A percentile compares a stretch with the other conserved stretches of the same genome.
Conservation (phyloP, 2,888 invertebrate genomes). For the Ganaspis brasiliensis region DNA sequence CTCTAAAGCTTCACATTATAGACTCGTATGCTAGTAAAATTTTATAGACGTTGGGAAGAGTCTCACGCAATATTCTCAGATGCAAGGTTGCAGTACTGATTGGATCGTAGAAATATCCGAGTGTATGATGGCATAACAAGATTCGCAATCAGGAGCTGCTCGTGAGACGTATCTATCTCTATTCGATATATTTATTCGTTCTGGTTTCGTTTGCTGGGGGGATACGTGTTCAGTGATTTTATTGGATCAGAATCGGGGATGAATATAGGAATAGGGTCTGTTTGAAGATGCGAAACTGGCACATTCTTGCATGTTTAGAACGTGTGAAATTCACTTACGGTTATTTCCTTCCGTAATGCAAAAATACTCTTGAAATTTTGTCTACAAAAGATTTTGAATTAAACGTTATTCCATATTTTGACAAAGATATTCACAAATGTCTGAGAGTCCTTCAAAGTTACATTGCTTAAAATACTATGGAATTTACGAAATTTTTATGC, state of each 20-base stretch:
- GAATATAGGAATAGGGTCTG: slow-evolving; percentile 49
- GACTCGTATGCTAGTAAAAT: too few relatives aligned
- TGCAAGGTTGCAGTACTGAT: slow-evolving; percentile 62
- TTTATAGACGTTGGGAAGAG: too few relatives aligned
- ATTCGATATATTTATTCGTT: slow-evolving; percentile 63
- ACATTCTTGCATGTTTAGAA: slow-evolving; percentile 30
- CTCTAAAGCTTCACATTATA: too few relatives aligned
- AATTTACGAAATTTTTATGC: too few relatives aligned
- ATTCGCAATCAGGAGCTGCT: slow-evolving; percentile 66
- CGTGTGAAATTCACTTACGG: slow-evolving; percentile 27
- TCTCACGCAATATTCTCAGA: slow-evolving; percentile 60
- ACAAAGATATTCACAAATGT: too few relatives aligned
- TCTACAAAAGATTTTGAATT: too few relatives aligned
- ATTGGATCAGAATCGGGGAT: slow-evolving; percentile 60
- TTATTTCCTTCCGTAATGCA: not conserved
- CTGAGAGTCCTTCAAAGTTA: too few relatives aligned
- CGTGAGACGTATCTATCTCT: slow-evolving; percentile 63
- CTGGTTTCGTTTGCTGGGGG: slow-evolving; percentile 53
- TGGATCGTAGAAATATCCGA: slow-evolving; percentile 63
- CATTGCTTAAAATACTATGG: too few relatives aligned
- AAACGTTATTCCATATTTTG: too few relatives aligned
- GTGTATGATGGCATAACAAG: slow-evolving; percentile 64
- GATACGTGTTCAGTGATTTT: slow-evolving; percentile 58
- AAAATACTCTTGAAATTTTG: not conserved
- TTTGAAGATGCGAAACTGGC: slow-evolving; percentile 30